Conservation (phyloP, 37 sponge, comb jelly and placozoan species). For the Eunapius fragilis region DNA sequence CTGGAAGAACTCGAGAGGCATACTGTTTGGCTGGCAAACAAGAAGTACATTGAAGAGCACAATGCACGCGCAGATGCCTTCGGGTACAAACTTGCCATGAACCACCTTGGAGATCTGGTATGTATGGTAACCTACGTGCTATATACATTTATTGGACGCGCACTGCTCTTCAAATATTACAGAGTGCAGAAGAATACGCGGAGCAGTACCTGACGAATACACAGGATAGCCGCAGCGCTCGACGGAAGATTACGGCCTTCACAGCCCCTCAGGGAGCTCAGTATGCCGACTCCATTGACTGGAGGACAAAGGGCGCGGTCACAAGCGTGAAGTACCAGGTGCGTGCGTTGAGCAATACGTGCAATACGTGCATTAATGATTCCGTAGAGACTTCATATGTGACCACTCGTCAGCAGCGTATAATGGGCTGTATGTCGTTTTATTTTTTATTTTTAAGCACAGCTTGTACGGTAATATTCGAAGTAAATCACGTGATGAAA, state of each 20-base stretch:
- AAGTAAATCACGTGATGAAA: too few relatives aligned
- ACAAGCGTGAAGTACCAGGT: conserved; percentile 29
- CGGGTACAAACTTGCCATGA: conserved; percentile 81
- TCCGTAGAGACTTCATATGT: too few relatives aligned
- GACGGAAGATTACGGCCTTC: not conserved
- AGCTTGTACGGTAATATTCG: too few relatives aligned
- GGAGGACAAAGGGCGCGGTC: conserved; percentile 64
- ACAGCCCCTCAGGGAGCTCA: not conserved
- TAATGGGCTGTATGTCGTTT: too few relatives aligned
- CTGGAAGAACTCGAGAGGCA: conserved; percentile 52
- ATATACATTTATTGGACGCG: too few relatives aligned
- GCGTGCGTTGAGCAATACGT: too few relatives aligned
- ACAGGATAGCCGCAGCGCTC: not conserved
- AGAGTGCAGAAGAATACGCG: not conserved
- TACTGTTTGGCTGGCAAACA: conserved; percentile 63
- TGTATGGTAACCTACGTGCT: not conserved
- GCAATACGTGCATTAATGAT: too few relatives aligned
- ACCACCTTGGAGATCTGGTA: conserved; percentile 79
- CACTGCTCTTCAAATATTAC: too few relatives aligned
- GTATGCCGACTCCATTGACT: conserved; percentile 49
- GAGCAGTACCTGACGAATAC: not conserved
- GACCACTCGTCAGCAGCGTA: too few relatives aligned
- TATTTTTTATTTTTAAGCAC: too few relatives aligned
- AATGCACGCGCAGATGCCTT: conserved; percentile 58
- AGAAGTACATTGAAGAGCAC: conserved; percentile 73